phyloP scores from a whole-genome alignment of 2,888 invertebrate genomes.

The Drosophila seclusa region DNA sequence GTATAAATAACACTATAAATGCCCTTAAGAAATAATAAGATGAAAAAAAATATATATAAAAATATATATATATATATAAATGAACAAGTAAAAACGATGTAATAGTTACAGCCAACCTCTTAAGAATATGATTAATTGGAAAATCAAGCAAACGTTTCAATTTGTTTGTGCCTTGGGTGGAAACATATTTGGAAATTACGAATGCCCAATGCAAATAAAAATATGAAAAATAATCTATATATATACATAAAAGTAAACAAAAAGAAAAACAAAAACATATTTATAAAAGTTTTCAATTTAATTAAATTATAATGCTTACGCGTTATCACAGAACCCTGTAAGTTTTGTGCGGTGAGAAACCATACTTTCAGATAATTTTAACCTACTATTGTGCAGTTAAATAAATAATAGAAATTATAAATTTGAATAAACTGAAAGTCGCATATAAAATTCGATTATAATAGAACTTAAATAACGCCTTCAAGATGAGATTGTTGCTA shows the following conservation, averaged over 20 bases:
- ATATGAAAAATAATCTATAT: slow-evolving; percentile 33
- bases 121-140: slow-evolving; percentile 28
- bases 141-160: slow-evolving; percentile 37
- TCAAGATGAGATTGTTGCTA: slow-evolving; percentile 35
- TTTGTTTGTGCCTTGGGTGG: slow-evolving; percentile 38
- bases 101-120: slow-evolving; percentile 27
- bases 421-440: slow-evolving; percentile 42
- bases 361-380: slow-evolving; percentile 41
- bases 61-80: slow-evolving; percentile 29
- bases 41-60: slow-evolving; percentile 39
- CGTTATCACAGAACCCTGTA: slow-evolving; percentile 28
- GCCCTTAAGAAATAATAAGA: slow-evolving; percentile 19
- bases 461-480: slow-evolving; percentile 39
- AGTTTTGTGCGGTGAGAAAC: slow-evolving; percentile 20
- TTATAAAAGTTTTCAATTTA: slow-evolving; percentile 19
- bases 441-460: slow-evolving; percentile 47
- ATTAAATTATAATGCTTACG: slow-evolving; percentile 32
- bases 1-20: slow-evolving; percentile 67
- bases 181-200: slow-evolving; percentile 12
- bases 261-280: slow-evolving; percentile 16
- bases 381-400: slow-evolving; percentile 35
- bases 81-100: slow-evolving; percentile 44
- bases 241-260: slow-evolving; percentile 8
- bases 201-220: slow-evolving; percentile 40
- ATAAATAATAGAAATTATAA: slow-evolving; percentile 22